Evolutionary conservation across 2,888 invertebrate genomes (phyloP), one percentile per base, ranked within the genome.

Genomic region (Calliphora vomitoria): DNA sequence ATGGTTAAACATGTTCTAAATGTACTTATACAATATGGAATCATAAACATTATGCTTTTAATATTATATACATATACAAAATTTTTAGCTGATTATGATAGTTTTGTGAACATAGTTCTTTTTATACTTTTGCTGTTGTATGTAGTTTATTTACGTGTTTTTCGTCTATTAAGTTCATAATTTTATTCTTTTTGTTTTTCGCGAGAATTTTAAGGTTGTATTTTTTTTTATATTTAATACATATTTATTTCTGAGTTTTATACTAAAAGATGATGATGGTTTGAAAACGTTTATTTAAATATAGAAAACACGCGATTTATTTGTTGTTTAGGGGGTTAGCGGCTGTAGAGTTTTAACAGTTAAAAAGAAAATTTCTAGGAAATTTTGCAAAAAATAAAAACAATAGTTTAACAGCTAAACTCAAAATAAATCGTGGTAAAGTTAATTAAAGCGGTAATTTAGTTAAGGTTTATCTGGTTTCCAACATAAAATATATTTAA

Each of bases 211-310:
- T 81, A 72, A 87, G 71, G 50, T 86, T 81, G 50, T 41, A 25
- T 50, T 38, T 41, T 31, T 41, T 47, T 69, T 55, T 25, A 71
- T 53, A 50, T 20, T 58, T 60, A 18, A 44, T 76, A 60, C 31
- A 64, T 68, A 68, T 72, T 68, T 66, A 68, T 60, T 68, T 66
- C 41, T 80, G 68, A 13, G 15, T 47, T 47, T 11, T 44, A 44
- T 44, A 44, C 44, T 44, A 44, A 72, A 76, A 82, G 71, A 85
- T 66, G 64, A 76, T 85, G 83, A 83, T 86, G 79, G 80, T 69
- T 82, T 71, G 44, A 82, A 86, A 82, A 55, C 79, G 60, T 79
- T 85, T 85, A 85, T 85, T 81, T 69, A 81, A 85, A 85, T 85
- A 85, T 81, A 64, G 8, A 78, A 79, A 83, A 80, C 82, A 86